Evolutionary conservation across 2,797 vertebrate genomes (phyloP).

Genomic region (Todus mexicanus): DNA sequence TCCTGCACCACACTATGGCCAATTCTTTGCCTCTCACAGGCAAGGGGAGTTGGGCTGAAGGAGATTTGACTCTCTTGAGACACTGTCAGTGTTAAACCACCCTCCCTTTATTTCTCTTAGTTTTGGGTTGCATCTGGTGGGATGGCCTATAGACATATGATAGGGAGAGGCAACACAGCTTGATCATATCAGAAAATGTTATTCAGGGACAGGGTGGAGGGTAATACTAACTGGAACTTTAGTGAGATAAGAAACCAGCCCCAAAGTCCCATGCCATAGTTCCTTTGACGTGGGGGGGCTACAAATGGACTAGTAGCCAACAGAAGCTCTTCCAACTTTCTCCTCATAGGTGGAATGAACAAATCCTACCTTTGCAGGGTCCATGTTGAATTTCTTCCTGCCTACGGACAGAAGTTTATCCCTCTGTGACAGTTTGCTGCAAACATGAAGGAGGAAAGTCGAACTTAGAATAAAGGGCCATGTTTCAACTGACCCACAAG

Average conservation of each 20-base stretch:
- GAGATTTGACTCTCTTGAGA: not conserved
- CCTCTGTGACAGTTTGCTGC: slow-evolving; percentile 80
- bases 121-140: not conserved
- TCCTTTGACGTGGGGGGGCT: not conserved
- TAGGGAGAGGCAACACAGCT: not conserved
- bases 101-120: not conserved
- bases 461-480: not conserved
- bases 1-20: not conserved
- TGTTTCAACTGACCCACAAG: not conserved
- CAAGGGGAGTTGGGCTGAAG: not conserved
- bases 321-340: not conserved
- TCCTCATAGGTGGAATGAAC: not conserved
- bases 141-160: not conserved
- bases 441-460: not conserved
- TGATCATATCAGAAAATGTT: not conserved
- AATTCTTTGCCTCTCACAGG: not conserved
- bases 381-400: slow-evolving; percentile 95
- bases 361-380: slow-evolving; percentile 84
- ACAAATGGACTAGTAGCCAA: not conserved
- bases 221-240: not conserved
- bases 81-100: not conserved
- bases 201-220: not conserved
- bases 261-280: not conserved
- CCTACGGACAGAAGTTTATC: slow-evolving; percentile 81
- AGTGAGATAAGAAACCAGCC: not conserved